Conservation (phyloP, 2,797 vertebrate genomes). For the Aldrovandia affinis region DNA sequence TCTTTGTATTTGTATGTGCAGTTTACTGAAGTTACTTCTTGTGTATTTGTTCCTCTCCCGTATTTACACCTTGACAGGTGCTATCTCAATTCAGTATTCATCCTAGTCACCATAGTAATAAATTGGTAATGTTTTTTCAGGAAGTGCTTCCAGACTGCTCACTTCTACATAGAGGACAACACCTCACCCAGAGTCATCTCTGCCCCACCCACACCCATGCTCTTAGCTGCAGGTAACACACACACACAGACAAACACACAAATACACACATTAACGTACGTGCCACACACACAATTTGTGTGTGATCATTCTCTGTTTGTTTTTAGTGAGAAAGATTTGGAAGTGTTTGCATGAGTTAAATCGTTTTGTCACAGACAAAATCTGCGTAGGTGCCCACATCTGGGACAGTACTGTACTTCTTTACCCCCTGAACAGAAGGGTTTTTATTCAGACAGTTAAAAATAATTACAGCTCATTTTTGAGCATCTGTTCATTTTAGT, state of each 20-base stretch:
- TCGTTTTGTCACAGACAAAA: not conserved
- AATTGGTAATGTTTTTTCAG: constrained; percentile 62
- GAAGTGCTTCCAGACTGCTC: constrained; percentile 97
- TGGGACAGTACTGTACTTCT: not conserved
- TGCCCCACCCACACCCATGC: constrained; percentile 70
- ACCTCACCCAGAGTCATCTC: constrained; percentile 87
- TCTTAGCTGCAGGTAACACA: constrained; percentile 81
- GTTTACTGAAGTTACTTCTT: not conserved
- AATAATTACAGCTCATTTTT: constrained; percentile 53
- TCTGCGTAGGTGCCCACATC: constrained; percentile 17
- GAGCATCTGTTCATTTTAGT: constrained; percentile 73
- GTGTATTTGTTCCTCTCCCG: not conserved
- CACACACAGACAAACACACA: constrained; percentile 37
- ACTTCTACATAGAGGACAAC: constrained; percentile 94
- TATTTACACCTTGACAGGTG: not conserved
- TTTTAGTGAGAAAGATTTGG: not conserved
- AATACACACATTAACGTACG: constrained; percentile 46
- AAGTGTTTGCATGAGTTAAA: not conserved
- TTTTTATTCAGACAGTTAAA: constrained; percentile 60
- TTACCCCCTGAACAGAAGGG: constrained; percentile 62
- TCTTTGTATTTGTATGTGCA: not conserved
- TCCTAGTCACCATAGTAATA: not conserved
- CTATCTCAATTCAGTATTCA: not conserved
- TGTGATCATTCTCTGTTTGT: not conserved
- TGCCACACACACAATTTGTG: too few relatives aligned